Evolutionary conservation across 2,113 vertebrate species (phyloP).

Genomic region (Paramormyrops kingsleyae): DNA sequence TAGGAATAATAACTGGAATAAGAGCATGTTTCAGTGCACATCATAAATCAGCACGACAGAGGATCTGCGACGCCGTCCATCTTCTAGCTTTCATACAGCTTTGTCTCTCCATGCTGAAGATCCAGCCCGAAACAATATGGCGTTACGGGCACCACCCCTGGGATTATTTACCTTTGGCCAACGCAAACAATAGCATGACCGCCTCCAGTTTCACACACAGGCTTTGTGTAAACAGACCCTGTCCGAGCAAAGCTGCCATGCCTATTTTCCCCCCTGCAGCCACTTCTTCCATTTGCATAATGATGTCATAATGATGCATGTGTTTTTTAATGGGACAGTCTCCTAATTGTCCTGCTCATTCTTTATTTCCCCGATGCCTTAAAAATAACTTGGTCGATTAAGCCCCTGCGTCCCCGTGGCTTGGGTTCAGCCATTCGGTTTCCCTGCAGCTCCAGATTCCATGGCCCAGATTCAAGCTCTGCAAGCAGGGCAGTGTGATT

Average conservation of each 20-base stretch:
- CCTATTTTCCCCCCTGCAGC: slow-evolving; percentile 40
- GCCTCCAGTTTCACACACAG: slow-evolving; percentile 41
- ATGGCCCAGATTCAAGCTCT: neutral
- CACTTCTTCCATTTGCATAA: slow-evolving; percentile 39
- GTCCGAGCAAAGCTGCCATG: slow-evolving; percentile 36
- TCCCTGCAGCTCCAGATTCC: neutral
- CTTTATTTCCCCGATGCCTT: slow-evolving; percentile 33
- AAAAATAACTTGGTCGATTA: slow-evolving; percentile 30
- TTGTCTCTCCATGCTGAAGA: slow-evolving; percentile 34
- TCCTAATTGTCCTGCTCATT: slow-evolving; percentile 40
- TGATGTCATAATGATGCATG: slow-evolving; percentile 41
- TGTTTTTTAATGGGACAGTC: slow-evolving; percentile 46
- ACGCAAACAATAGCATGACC: slow-evolving; percentile 44
- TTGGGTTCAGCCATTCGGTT: neutral
- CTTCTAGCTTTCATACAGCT: slow-evolving; percentile 27
- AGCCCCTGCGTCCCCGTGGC: neutral
- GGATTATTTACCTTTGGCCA: slow-evolving; percentile 46
- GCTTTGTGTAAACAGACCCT: slow-evolving; percentile 49
- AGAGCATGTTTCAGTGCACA: neutral
- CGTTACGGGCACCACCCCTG: slow-evolving; percentile 33
- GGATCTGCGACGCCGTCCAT: slow-evolving; percentile 10
- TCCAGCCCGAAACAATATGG: slow-evolving; percentile 31
- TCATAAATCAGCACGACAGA: neutral
- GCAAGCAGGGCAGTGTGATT: neutral
- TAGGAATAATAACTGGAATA: neutral